Conservation (phyloP, 1,140 invertebrate genomes). For the Odontomachus brunneus region DNA sequence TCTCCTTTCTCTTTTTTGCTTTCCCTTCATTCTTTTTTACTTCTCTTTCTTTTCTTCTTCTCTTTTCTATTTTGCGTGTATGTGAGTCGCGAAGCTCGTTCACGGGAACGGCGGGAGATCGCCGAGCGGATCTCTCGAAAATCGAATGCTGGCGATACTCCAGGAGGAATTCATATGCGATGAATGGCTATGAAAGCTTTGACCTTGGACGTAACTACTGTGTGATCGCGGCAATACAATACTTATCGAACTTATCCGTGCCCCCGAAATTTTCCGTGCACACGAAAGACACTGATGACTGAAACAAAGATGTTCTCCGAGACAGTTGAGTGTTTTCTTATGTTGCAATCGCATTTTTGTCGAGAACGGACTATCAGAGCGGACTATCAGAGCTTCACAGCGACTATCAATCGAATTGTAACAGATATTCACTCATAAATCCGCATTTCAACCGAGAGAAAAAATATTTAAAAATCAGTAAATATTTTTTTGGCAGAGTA, state of each 20-base stretch:
- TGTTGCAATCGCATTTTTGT: too few relatives aligned
- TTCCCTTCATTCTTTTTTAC: neutral
- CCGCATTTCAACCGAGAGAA: too few relatives aligned
- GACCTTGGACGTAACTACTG: constrained; percentile 36
- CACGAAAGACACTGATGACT: neutral
- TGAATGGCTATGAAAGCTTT: constrained; percentile 35
- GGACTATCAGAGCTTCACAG: too few relatives aligned
- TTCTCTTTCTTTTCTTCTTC: neutral
- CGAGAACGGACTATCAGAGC: too few relatives aligned
- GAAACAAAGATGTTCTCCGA: constrained; percentile 13
- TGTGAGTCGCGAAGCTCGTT: constrained; percentile 22
- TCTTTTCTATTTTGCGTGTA: neutral
- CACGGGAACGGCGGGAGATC: constrained; percentile 12
- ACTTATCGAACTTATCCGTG: constrained; percentile 1
- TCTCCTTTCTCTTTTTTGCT: neutral
- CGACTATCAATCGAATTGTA: too few relatives aligned
- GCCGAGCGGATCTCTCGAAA: constrained; percentile 40
- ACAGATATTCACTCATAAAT: too few relatives aligned
- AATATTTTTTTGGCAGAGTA: too few relatives aligned
- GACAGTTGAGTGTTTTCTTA: too few relatives aligned
- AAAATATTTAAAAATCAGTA: too few relatives aligned
- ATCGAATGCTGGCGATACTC: constrained; percentile 49
- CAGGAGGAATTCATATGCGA: constrained; percentile 36
- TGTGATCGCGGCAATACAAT: constrained; percentile 41
- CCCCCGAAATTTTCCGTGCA: neutral